Evolutionary conservation across 2,113 vertebrate species (phyloP).

Genomic region (Mungos mungo): DNA sequence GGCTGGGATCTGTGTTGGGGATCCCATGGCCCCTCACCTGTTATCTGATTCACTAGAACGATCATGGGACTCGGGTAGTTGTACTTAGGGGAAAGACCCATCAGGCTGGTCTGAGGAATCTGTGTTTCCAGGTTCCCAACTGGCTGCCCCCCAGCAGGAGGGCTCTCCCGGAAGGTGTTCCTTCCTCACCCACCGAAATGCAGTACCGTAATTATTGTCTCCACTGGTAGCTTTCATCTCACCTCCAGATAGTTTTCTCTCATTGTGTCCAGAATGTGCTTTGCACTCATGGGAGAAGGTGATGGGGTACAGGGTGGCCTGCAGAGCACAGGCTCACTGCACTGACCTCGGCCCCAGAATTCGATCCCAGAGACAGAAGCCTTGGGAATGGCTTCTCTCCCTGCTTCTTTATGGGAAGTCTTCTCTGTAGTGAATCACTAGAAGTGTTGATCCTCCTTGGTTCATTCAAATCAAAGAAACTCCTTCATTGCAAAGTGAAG

Average conservation of each 20-base stretch:
- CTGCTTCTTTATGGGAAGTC: background rate
- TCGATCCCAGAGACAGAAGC: background rate
- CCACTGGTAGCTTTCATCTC: background rate
- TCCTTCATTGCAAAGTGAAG: background rate
- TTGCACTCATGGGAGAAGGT: background rate
- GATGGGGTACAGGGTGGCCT: background rate
- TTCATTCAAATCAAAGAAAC: background rate
- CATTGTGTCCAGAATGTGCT: rapidly evolving
- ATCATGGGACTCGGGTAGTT: background rate
- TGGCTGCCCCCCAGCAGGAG: background rate
- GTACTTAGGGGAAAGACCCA: background rate
- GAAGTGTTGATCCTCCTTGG: background rate
- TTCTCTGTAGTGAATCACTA: background rate
- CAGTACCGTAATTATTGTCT: background rate
- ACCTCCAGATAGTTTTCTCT: background rate
- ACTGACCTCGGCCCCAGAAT: background rate
- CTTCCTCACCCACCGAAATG: background rate
- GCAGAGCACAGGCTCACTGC: background rate
- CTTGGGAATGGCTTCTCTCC: background rate
- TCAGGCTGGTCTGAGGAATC: too few relatives aligned
- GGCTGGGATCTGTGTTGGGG: background rate
- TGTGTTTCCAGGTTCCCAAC: background rate
- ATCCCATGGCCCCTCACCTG: rapidly evolving
- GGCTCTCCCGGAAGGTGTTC: background rate
- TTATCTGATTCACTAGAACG: background rate